Base-by-base conservation (phyloP, 1,140 invertebrate genomes). In the Lepidurus packardi region DNA sequence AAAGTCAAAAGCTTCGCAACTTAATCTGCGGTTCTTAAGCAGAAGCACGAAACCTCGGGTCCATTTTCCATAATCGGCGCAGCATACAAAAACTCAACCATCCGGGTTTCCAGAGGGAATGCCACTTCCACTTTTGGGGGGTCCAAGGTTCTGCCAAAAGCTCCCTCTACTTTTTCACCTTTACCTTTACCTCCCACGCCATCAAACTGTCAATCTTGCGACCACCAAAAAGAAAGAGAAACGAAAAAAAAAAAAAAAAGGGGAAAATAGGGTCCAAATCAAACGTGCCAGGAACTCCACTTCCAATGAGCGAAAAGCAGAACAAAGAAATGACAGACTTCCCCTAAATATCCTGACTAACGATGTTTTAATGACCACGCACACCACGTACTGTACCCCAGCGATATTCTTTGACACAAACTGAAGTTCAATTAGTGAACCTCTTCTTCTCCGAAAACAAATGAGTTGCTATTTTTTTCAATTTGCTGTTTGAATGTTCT, bases 1-100 rank as follows among this genome's bases (percentile, higher is more conserved):
- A 13, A 65, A 65, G 53, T 65, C 53, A 65, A 65, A 65, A 21
- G 34, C 34, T 21, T 65, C 53, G 53, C 53, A 65, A 65, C 53
- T 65, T 65, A 65, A 65, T 65, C 53, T 65, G 53, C 53, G 53
- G 53, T 65, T 65, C 53, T 65, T 65, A 65, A 65, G 53, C 53
- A 21, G 53, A 65, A 21, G 53, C 53, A 65, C 53, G 53, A 65
- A 65, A 65, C 53, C 53, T 65, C 53, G 53, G 53, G 53, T 65
- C 53, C 53, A 65, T 65, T 65, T 65, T 65, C 53, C 53, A 65
- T 65, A 65, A 65, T 65, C 53, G 53, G 53, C 21, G 21, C 53
- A 34, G 53, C 53, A 65, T 65, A 65, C 16, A 65, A 65, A 65
- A 65, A 65, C 16, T n/a, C 53, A 65, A 65, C 53, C 16, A 65